Percentiles rank a stretch among this genome's conserved stretches.
These are phyloP conservation scores for Yasuhikotakia modesta DNA, from an alignment of 2,797 vertebrate genomes.

Conservation along the genomic window DNA sequence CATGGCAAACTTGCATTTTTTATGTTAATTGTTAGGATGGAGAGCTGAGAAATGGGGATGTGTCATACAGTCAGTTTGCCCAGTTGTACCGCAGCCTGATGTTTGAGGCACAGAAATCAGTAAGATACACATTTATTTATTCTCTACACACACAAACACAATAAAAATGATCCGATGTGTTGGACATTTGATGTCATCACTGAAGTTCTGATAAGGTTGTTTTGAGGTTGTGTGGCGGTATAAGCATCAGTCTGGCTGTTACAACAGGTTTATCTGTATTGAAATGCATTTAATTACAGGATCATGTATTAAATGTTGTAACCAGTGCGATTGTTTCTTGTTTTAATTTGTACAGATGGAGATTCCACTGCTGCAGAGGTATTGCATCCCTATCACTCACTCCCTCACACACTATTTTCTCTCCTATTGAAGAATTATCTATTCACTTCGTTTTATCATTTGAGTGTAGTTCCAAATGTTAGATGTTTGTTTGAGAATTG, in stretches of 20 bases:
- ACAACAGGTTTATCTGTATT: too few relatives aligned
- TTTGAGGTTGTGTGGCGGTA: too few relatives aligned
- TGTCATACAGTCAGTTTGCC: conserved; percentile 92
- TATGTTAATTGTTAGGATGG: conserved; percentile 77
- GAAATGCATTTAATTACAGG: background rate
- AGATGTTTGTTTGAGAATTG: too few relatives aligned
- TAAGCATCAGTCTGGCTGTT: too few relatives aligned
- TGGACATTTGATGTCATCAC: too few relatives aligned
- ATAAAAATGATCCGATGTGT: too few relatives aligned
- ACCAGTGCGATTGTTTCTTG: background rate
- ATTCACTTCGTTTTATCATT: too few relatives aligned
- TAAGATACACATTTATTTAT: conserved; percentile 67
- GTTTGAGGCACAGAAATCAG: conserved; percentile 94
- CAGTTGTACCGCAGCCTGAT: conserved; percentile 96
- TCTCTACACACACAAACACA: too few relatives aligned
- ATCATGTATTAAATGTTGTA: background rate
- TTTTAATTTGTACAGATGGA: conserved; percentile 45
- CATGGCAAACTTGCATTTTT: background rate
- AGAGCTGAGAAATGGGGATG: conserved; percentile 91
- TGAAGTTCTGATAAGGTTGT: too few relatives aligned
- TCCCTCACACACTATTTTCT: background rate
- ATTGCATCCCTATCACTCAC: background rate
- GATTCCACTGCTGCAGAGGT: conserved; percentile 46
- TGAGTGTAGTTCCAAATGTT: too few relatives aligned
- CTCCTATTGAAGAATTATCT: too few relatives aligned